phyloP scores from a whole-genome alignment of 2,797 vertebrate species.

The Borostomias antarcticus region DNA sequence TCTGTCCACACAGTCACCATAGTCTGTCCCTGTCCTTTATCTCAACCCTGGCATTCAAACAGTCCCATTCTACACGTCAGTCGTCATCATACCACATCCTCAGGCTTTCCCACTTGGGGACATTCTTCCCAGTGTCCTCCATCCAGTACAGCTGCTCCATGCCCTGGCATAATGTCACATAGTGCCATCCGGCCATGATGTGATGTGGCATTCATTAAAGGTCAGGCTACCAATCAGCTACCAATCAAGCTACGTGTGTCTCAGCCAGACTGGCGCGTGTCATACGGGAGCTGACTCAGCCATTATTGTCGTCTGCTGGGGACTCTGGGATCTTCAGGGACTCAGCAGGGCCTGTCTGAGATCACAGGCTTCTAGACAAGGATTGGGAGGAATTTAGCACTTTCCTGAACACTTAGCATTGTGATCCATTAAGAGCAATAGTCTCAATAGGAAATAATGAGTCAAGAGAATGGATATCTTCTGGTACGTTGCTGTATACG shows the following conservation, averaged over 20 bases:
- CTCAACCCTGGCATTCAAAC: constrained; percentile 35
- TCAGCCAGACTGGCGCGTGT: constrained; percentile 77
- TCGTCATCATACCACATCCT: constrained; percentile 69
- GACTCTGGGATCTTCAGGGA: constrained; percentile 49
- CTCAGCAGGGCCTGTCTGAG: constrained; percentile 51
- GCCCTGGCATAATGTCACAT: constrained; percentile 90
- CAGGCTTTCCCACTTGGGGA: constrained; percentile 48
- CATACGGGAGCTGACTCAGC: constrained; percentile 77
- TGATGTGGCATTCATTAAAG: constrained; percentile 99
- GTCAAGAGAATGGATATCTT: too few relatives aligned
- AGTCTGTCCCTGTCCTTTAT: background rate
- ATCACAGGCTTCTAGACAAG: constrained; percentile 35
- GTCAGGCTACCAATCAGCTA: constrained; percentile 91
- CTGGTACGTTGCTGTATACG: too few relatives aligned
- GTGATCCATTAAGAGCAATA: too few relatives aligned
- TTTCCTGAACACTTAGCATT: too few relatives aligned
- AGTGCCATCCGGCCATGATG: constrained; percentile 95
- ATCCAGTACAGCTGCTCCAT: constrained; percentile 89
- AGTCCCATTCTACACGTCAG: constrained; percentile 59
- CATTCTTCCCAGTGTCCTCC: constrained; percentile 72
- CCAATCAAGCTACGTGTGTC: constrained; percentile 69
- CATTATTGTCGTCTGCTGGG: constrained; percentile 65
- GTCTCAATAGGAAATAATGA: too few relatives aligned
- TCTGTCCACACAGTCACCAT: too few relatives aligned
- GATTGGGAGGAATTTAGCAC: too few relatives aligned